Base-by-base conservation (phyloP, 1,140 invertebrate species). In the Drosophila burlai region DNA sequence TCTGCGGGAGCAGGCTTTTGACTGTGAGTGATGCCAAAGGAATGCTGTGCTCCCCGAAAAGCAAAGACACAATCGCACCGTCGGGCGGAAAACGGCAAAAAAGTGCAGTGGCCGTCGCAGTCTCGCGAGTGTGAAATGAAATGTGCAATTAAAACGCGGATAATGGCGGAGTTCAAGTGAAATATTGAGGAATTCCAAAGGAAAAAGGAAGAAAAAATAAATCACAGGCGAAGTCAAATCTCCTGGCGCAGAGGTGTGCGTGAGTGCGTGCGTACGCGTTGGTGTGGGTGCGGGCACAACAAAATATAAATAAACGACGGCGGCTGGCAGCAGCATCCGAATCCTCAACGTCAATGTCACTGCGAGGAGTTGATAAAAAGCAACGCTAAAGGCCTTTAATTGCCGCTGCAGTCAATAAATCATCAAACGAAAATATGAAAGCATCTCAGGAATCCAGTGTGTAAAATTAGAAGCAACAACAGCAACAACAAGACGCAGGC, bases 401-500 rank as follows among this genome's bases (percentile, higher is more conserved):
- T 90, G 79, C 85, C 65, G 79, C 82, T 90, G 81, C 86, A 89
- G 85, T 89, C 86, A 79, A 90, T 89, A 89, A 89, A 89, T 89
- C 86, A 89, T 89, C 85, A 91, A 89, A 89, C 86, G 78, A 81
- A 84, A 85, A 85, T 90, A 89, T 89, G 85, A 90, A 89, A 90
- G 81, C 52, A 89, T 89, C 81, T 91, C 75, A 76, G 86, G 85
- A 89, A 90, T 90, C 81, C 65, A 52, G 66, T 76, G 76, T 60
- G 72, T 89, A 89, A 89, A 89, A 89, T 89, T 89, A 89, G 85
- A 89, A 90, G 60, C 81, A 79, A 45, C 67, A 46, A 71, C 49
- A 67, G 54, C 62, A 29, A n/a, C 24, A 47, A 13, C 43, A 13
- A 24, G 21, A 36, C 21, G 24, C 59, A 34, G 62, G 46, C 60